Base-by-base conservation (phyloP, 2,888 invertebrate genomes). In the Parnassius smintheus region DNA sequence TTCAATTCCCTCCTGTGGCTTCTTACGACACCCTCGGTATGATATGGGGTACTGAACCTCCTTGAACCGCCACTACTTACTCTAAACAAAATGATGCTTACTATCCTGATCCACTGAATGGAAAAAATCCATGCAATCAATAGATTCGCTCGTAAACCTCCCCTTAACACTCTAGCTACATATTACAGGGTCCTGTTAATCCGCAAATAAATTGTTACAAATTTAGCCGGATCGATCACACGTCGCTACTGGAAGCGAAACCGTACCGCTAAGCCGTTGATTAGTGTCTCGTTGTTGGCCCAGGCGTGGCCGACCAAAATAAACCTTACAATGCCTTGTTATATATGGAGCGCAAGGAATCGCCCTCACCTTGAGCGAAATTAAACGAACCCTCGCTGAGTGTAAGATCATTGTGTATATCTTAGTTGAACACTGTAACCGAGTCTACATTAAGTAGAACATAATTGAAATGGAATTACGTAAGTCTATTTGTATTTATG, bases 401-500 rank as follows among this genome's bases (percentile, higher is more conserved):
- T 56, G 45, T 42, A 9, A 13, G 41, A 49, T 13, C 25, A 22
- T 44, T 44, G 56, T 56, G 56, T 56, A 61, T 50, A 45, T 61
- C 35, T 52, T 35, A 52, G 52, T 52, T 41, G 48, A 22, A 44
- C 44, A 41, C 7, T 52, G 53, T 25, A 60, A 48, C 59, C 59
- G 54, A 60, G 54, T 54, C 54, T 60, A 60, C 59, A 60, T 54
- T 48, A 60, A 60, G 48, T 54, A 41, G 54, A 54, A 13, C 54
- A 54, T 54, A 60, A 60, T 60, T 60, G 59, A 60, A 54, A 60
- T 48, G 54, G 54, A 42, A 45, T 53, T 60, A 60, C 59, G 48
- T 60, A 41, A 53, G 46, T 35, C 35, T 4, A 35, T 35, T 35
- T 7, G 35, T 7, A 35, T 7, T 35, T 35, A 35, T 35, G 7